Evolutionary conservation across 2,113 vertebrate genomes (phyloP), one percentile per base, ranked within the genome.

Genomic region (Centropus bengalensis): DNA sequence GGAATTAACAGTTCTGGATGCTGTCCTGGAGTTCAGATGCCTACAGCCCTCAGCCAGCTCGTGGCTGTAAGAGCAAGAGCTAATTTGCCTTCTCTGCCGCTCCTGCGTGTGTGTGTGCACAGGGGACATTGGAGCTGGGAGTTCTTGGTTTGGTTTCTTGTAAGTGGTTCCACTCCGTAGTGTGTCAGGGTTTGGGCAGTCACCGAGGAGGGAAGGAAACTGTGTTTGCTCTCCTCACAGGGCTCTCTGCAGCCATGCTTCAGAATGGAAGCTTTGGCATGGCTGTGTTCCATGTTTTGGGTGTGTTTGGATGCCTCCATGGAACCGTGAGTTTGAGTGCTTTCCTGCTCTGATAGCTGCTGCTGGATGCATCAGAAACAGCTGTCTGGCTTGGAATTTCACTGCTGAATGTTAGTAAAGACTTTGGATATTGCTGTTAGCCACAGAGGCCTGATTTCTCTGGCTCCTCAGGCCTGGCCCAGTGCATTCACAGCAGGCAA

Each of bases 191-290:
- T 26, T 55, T 6, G 33, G 44, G 8, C 4, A 32, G 58, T 64
- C 62, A 9, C 55, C 16, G 13, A 12, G 33, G 22, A 33, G 38
- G 44, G 40, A 6, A 36, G 38, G 28, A 80, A 45, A 24, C 26
- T 15, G 8, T 10, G 38, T 40, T 40, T 11, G 2, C 21, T 28
- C 38, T 68, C 28, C 47, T 40, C 58, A 2, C 2, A 69, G 63
- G 40, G 6, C 9, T 54, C 52, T 54, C 27, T 26, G 0, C 23
- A 44, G 58, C 62, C 3, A 0, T 22, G 15, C 76, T 60, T 44
- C 47, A 73, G 69, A 56, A 18, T 4, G 40, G 60, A 75, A 56
- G 22, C 45, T 2, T 20, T 82, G 64, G 8, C 28, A 7, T 8
- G 15, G 10, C 33, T 16, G 7, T 81, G 51, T 49, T 78, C 44